Base-by-base conservation (phyloP, 2,888 invertebrate species). In the Escarpia spicata region DNA sequence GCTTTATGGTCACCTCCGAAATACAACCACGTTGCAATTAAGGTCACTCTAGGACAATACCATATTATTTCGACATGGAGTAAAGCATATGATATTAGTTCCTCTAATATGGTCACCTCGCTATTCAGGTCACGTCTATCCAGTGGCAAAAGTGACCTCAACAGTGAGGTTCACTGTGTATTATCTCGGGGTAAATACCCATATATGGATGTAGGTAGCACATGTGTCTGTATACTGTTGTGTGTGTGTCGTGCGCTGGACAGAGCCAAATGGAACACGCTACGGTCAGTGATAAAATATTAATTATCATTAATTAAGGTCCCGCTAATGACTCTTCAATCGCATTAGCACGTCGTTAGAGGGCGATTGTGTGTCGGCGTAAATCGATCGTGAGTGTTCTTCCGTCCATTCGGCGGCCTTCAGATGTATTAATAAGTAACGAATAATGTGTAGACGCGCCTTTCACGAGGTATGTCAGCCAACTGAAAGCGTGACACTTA, bases 261-360 rank as follows among this genome's bases (percentile, higher is more conserved):
- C n/a, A 26, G 19, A 75, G 75, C 19, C 26, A n/a, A 75, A 15
- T 75, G n/a, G 19, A 15, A 26, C 75, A n/a, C 75, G 75, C 75
- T 26, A n/a, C 26, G n/a, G 75, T 75, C 75, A 75, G 75, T 26
- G 75, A 75, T 75, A 75, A 75, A 75, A 75, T 75, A 75, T 75
- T 75, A 75, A 75, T 75, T 75, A 75, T 75, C 75, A 75, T 75
- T 75, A 75, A 75, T 75, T 75, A 75, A 75, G 19, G n/a, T 75
- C 75, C 19, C 75, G 75, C n/a, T 75, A 75, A 75, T 75, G 75
- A n/a, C 75, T n/a, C 75, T 75, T 75, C 75, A 75, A 75, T 75
- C 75, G 19, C 75, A 75, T 75, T 75, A 75, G 75, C 26, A 26
- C 19, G 75, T 75, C 75, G 75, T 75, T 75, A 75, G 75, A 75